phyloP scores from a whole-genome alignment of 2,888 invertebrate genomes.

The Callimorpha dominula region DNA sequence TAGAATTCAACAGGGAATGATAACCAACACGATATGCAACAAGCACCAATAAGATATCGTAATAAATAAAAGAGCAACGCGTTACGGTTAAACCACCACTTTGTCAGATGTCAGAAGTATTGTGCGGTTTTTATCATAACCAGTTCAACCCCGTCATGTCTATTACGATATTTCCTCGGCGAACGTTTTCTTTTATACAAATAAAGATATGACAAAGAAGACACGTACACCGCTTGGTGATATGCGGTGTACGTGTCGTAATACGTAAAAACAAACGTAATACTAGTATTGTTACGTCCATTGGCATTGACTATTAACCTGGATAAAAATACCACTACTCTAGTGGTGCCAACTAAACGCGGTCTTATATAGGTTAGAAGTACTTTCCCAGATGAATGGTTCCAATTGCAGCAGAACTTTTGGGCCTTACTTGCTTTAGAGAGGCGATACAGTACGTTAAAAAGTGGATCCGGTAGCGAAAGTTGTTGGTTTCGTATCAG shows the following conservation, averaged over 20 bases:
- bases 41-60: background rate
- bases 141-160: background rate
- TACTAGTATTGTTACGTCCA: background rate
- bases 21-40: background rate
- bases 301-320: background rate
- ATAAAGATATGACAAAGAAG: background rate
- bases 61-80: too few species aligned
- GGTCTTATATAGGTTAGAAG: background rate
- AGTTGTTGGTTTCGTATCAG: too few species aligned
- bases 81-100: background rate
- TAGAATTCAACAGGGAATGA: background rate
- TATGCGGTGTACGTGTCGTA: too few species aligned
- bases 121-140: background rate
- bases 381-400: too few species aligned
- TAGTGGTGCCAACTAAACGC: background rate
- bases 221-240: too few species aligned
- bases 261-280: too few species aligned
- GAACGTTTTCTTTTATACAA: background rate
- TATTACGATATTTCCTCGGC: background rate
- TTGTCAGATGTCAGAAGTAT: background rate
- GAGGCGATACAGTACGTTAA: background rate
- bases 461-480: background rate
- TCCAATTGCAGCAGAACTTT: background rate
- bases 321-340: background rate
- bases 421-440: background rate